A percentile compares a stretch with the other conserved stretches of the same genome.
phyloP scores from a whole-genome alignment of 2,113 vertebrate species.

The Callipepla californica region DNA sequence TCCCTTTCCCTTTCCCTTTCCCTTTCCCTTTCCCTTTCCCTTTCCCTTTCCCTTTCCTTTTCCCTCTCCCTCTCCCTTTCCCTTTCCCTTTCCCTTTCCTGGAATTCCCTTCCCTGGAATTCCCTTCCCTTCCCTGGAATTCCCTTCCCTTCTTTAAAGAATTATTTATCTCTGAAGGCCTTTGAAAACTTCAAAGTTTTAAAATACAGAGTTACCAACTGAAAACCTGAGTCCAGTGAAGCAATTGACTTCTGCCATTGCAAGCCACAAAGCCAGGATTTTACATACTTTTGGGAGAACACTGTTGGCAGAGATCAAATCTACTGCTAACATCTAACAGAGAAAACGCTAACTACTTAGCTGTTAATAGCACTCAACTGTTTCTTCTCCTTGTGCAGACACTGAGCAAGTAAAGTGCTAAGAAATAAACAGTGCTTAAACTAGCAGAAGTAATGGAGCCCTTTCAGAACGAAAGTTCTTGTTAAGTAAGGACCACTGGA shows the following conservation, averaged over 20 bases:
- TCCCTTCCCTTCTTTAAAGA: no score
- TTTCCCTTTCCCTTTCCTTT: no score
- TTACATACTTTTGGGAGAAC: conserved; percentile 23
- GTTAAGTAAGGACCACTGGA: not conserved
- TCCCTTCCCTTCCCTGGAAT: no score
- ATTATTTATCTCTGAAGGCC: no score
- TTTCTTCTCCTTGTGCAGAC: not conserved
- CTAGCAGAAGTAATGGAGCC: not conserved
- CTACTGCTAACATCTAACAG: not conserved
- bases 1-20: no score
- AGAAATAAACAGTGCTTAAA: not conserved
- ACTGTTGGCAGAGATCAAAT: not conserved
- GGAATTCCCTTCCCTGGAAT: no score
- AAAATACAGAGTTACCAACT: not conserved
- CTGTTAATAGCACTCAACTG: not conserved
- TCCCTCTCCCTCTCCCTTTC: no score
- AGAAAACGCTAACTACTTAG: not conserved
- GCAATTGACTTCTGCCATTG: not conserved
- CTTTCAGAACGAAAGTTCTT: not conserved
- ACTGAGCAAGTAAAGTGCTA: not conserved
- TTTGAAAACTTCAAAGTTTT: not conserved
- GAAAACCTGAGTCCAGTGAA: not conserved
- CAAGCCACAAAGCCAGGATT: conserved; percentile 21
- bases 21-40: no score
- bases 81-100: no score